Evolutionary conservation across 2,888 invertebrate genomes (phyloP).

Genomic region (Andrena minutula): DNA sequence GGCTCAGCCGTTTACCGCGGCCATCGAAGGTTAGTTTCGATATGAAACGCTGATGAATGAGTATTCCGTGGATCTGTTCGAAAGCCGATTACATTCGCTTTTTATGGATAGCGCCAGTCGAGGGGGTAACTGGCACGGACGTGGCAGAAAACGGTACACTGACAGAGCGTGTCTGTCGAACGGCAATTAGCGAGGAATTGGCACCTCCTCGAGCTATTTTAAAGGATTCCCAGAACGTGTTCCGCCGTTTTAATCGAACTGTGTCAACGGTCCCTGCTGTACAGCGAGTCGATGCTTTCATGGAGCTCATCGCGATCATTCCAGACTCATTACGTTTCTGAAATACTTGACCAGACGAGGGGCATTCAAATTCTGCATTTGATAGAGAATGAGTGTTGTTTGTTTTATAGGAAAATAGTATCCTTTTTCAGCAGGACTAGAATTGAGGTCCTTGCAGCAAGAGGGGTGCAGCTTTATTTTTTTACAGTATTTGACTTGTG

Average conservation of each 20-base stretch:
- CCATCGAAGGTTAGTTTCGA: not conserved
- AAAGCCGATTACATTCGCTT: conserved; percentile 27
- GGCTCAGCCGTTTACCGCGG: not conserved
- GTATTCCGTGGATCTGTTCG: not conserved
- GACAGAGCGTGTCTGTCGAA: conserved; percentile 62
- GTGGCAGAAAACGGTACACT: conserved; percentile 22
- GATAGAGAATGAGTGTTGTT: not conserved
- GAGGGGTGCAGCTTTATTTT: too few species aligned
- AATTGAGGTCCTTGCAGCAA: too few species aligned
- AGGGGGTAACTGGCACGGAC: conserved; percentile 44
- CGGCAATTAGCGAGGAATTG: conserved; percentile 62
- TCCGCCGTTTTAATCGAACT: conserved; percentile 39
- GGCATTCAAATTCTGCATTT: not conserved
- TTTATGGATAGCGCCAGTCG: conserved; percentile 14
- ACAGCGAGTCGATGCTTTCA: not conserved
- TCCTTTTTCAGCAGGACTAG: too few species aligned
- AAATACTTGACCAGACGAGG: too few species aligned
- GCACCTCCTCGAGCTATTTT: conserved; percentile 59
- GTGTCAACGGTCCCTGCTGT: conserved; percentile 38
- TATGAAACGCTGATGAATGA: not conserved
- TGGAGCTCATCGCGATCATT: conserved; percentile 2
- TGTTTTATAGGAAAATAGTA: not conserved
- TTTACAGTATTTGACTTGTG: too few species aligned
- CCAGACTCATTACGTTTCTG: not conserved
- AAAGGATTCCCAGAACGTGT: conserved; percentile 57